Evolutionary conservation across 2,888 invertebrate species (phyloP).

Genomic region (Nomada fucata): DNA sequence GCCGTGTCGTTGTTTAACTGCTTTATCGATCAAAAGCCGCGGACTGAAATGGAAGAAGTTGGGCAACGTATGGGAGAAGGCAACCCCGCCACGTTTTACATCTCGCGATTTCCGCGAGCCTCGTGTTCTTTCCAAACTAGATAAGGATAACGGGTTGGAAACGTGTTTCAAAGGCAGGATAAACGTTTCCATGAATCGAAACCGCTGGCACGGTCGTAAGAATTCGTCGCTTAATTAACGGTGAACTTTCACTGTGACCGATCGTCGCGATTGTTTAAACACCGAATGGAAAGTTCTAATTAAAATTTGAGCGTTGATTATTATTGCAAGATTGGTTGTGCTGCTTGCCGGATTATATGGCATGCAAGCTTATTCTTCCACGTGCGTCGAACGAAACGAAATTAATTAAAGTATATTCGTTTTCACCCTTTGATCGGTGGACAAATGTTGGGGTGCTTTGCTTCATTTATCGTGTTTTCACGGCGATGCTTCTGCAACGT

Average conservation of each 20-base stretch:
- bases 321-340: background rate
- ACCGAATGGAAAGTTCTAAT: slow-evolving; percentile 1
- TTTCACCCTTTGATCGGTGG: too few species aligned
- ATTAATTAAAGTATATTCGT: too few species aligned
- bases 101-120: slow-evolving; percentile 13
- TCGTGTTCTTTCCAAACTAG: background rate
- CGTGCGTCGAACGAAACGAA: too few species aligned
- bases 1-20: slow-evolving; percentile 27
- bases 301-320: background rate
- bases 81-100: slow-evolving; percentile 12
- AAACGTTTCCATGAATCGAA: background rate
- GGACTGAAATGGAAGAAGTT: slow-evolving; percentile 4
- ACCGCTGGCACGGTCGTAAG: background rate
- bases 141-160: slow-evolving; percentile 7
- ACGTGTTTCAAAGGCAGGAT: slow-evolving; percentile 9
- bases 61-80: background rate
- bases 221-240: slow-evolving; percentile 12
- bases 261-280: slow-evolving; percentile 1
- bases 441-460: too few species aligned
- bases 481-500: too few species aligned
- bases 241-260: slow-evolving; percentile 14
- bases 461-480: too few species aligned
- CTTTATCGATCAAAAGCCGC: slow-evolving; percentile 42
- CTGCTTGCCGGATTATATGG: background rate
- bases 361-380: background rate